Evolutionary conservation across 2,797 vertebrate genomes (phyloP), one percentile per base, ranked within the genome.

Genomic region (Trematomus bernacchii): DNA sequence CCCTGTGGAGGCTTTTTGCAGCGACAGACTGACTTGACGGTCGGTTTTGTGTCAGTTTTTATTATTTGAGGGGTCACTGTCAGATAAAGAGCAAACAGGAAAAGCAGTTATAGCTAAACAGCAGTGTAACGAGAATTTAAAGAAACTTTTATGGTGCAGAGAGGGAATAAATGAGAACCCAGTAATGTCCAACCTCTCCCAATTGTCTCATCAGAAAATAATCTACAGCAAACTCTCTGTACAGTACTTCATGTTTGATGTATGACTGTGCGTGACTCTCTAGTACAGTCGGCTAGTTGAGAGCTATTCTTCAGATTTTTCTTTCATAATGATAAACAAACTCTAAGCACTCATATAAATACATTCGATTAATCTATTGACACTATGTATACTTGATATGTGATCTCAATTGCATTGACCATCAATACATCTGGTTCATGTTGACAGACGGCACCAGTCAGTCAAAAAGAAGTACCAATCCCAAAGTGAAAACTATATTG

Each of bases 31-130:
- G 59, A 0, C 2, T 51, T 52, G 23, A 13, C 10, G 1, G 55
- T 4, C 4, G 5, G 33, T 63, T 62, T 82, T 3, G 16, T 18
- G 14, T 5, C 1, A 0, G 80, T 75, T 3, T 80, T 55, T 18
- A 1, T 4, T 4, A 71, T 83, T 54, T 85, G 82, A 57, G 71
- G 48, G 8, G 0, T 43, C 59, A 19, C 89, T 91, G 85, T 63
- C 16, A 64, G 54, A 73, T 5, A 61, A 69, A 78, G 13, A 74
- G 0, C 13, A 73, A 59, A 61, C 5, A 62, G 9, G 19, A 72
- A 75, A 7, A 69, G 3, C n/a, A 48, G 14, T 9, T 0, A 42
- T 8, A 7, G 57, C 2, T 33, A 15, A 48, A 59, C 3, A 52
- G 9, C 30, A 59, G 14, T 21, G 0, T 66, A 33, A 7, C 2